phyloP scores from a whole-genome alignment of 1,140 invertebrate species.

The Macrobrachium rosenbergii region DNA sequence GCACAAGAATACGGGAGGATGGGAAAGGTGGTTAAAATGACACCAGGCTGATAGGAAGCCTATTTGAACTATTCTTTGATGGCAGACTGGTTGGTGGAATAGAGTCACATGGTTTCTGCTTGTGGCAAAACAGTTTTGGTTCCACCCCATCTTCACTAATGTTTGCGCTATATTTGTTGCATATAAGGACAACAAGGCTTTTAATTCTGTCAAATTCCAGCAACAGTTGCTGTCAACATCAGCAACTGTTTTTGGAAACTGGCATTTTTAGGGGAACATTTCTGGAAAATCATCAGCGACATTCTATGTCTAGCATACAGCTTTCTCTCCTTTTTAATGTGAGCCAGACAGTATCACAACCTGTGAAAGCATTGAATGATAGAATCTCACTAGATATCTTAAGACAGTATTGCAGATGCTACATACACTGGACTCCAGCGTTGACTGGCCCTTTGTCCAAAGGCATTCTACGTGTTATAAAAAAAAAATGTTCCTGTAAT shows the following conservation, averaged over 20 bases:
- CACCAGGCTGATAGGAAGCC: no score
- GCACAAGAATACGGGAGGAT: no score
- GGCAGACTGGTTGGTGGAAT: constrained; percentile 13
- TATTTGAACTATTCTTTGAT: not conserved
- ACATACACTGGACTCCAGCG: not conserved
- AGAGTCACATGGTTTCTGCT: not conserved
- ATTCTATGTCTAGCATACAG: no score
- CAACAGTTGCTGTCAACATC: no score
- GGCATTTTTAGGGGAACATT: not conserved
- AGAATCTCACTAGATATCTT: not conserved
- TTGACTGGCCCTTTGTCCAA: not conserved
- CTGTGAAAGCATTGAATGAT: not conserved
- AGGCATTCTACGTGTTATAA: not conserved
- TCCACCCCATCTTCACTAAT: no score
- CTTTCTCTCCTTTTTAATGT: no score
- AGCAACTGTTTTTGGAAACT: not conserved
- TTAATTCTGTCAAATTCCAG: not conserved
- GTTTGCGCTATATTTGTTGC: no score
- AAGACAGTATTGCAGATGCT: no score
- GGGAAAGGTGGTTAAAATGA: no score
- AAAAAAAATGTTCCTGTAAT: not conserved
- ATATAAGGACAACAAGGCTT: no score
- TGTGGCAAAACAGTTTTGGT: constrained; percentile 1
- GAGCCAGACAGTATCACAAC: no score
- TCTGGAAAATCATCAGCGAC: not conserved